A percentile compares a stretch with the other conserved stretches of the same genome.
Conservation (phyloP, 53 echinoderm and acorn worm genomes). For the Zoroaster sp. region DNA sequence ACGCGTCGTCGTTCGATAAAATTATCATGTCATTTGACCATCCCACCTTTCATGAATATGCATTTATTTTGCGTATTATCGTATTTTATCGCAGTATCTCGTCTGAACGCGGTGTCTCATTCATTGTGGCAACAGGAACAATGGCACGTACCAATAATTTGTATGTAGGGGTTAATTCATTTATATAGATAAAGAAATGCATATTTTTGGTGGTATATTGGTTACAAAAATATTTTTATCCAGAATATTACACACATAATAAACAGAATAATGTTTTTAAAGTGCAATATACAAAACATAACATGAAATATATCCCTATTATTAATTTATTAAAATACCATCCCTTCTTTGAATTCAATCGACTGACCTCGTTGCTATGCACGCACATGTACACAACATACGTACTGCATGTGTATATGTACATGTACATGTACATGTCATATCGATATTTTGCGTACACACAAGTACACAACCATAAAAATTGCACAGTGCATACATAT, state of each 20-base stretch:
- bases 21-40: not conserved
- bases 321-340: not conserved
- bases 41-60: conserved; percentile 40
- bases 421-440: not conserved
- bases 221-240: not conserved
- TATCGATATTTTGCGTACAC: not conserved
- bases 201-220: not conserved
- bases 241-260: not conserved
- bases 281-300: not conserved
- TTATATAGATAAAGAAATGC: not conserved
- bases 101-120: conserved; percentile 5
- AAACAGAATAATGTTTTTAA: not conserved
- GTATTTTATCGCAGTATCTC: conserved; percentile 12
- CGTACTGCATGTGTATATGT: too few species aligned
- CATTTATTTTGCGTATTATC: not conserved
- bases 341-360: not conserved
- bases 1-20: not conserved
- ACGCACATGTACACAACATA: too few species aligned
- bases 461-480: not conserved
- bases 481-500: not conserved
- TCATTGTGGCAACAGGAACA: conserved; percentile 45
- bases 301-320: not conserved
- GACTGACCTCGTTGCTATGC: conserved; percentile 31
- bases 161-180: not conserved
- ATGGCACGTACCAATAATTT: conserved; percentile 34